Percentiles rank a stretch among this genome's conserved stretches.
phyloP scores from a whole-genome alignment of 64 coral and sea anemone genomes.

The Montipora efflorescens region DNA sequence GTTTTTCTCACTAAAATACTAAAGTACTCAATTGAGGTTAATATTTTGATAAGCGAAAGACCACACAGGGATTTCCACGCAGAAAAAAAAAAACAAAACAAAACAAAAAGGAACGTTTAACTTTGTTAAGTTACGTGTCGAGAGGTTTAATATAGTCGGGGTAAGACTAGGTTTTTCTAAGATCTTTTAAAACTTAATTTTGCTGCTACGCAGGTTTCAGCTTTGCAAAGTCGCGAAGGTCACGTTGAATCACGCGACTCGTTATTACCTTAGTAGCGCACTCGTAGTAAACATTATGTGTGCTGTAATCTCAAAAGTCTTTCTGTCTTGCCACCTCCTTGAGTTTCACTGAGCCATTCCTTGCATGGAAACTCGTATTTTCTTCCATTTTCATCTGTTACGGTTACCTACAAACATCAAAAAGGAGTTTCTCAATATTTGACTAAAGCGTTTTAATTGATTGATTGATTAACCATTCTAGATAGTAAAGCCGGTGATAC shows the following conservation, averaged over 20 bases:
- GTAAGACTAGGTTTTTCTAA: background rate
- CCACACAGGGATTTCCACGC: background rate
- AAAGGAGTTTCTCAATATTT: background rate
- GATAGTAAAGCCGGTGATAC: background rate
- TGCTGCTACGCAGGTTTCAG: background rate
- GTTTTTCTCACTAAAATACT: background rate
- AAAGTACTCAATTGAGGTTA: background rate
- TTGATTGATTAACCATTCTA: background rate
- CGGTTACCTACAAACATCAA: slow-evolving; percentile 66
- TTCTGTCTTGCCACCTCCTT: slow-evolving; percentile 96
- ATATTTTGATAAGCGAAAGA: background rate
- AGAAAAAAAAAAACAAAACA: background rate
- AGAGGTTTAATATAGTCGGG: background rate
- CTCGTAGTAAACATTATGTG: slow-evolving; percentile 32
- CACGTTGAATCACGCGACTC: slow-evolving; percentile 23
- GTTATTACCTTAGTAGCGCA: slow-evolving; percentile 34
- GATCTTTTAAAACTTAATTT: background rate
- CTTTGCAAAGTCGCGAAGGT: slow-evolving; percentile 20
- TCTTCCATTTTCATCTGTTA: slow-evolving; percentile 92
- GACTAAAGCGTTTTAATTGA: background rate
- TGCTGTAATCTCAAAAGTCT: slow-evolving; percentile 65
- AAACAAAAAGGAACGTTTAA: background rate
- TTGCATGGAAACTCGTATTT: slow-evolving; percentile 91
- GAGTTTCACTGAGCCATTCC: slow-evolving; percentile 98
- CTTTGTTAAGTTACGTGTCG: slow-evolving; percentile 45